phyloP scores from a whole-genome alignment of 2,888 invertebrate species.

The Napeogenes sylphis region DNA sequence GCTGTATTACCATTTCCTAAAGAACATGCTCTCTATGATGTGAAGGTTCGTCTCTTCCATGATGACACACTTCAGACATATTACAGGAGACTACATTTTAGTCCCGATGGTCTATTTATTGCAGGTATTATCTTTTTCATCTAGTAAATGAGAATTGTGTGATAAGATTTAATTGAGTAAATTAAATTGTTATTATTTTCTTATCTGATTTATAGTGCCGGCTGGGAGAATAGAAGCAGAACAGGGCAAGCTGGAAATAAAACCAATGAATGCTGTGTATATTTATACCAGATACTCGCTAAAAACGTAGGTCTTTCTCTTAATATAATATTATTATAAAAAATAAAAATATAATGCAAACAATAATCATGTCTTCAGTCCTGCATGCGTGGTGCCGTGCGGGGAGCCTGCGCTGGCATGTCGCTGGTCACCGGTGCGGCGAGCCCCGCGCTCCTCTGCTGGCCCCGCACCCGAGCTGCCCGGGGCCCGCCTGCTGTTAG shows the following conservation, averaged over 20 bases:
- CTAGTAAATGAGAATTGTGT: not conserved
- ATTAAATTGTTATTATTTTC: not conserved
- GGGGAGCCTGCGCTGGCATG: constrained; percentile 89
- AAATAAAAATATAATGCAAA: too few species aligned
- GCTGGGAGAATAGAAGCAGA: constrained; percentile 89
- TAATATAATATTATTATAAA: too few species aligned
- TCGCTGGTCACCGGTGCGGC: constrained; percentile 85
- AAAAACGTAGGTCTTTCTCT: constrained; percentile 72
- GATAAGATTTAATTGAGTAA: not conserved
- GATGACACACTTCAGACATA: constrained; percentile 97
- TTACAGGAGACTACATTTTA: constrained; percentile 92
- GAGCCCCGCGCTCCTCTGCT: constrained; percentile 56
- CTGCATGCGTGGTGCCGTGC: constrained; percentile 87
- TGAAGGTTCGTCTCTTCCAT: constrained; percentile 85
- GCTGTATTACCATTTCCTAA: constrained; percentile 76
- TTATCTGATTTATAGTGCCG: constrained; percentile 77
- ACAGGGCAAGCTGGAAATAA: constrained; percentile 75
- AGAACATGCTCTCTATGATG: constrained; percentile 78
- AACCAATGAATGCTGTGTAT: constrained; percentile 77
- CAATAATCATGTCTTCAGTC: constrained; percentile 69
- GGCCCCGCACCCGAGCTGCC: constrained; percentile 56
- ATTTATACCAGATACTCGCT: constrained; percentile 79
- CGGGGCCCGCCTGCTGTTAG: constrained; percentile 85
- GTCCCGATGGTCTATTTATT: constrained; percentile 93
- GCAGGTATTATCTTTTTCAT: constrained; percentile 56